phyloP scores from a whole-genome alignment of 1,140 invertebrate species.

The Potamilus streckersoni region DNA sequence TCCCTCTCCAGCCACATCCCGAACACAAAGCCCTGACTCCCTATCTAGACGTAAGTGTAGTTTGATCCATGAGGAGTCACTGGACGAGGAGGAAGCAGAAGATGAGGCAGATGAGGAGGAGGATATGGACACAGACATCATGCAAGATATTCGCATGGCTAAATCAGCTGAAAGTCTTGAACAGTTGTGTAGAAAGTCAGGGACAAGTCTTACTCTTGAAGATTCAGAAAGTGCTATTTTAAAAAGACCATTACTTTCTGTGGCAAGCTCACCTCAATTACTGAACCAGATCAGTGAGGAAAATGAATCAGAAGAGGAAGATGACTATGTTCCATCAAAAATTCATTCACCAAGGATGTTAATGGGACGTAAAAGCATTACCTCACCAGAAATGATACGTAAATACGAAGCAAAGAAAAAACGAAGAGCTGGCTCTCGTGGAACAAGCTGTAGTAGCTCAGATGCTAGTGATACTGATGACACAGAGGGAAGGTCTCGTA shows the following conservation, averaged over 20 bases:
- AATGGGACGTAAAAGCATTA: conserved; percentile 40
- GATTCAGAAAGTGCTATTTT: conserved; percentile 26
- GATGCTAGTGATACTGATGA: conserved; percentile 90
- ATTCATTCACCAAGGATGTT: conserved; percentile 40
- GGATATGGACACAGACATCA: conserved; percentile 36
- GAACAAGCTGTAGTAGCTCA: conserved; percentile 88
- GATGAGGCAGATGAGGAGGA: conserved; percentile 47
- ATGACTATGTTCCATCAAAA: conserved; percentile 55
- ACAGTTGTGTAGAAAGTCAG: conserved; percentile 28
- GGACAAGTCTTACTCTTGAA: not conserved
- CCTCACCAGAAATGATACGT: conserved; percentile 67
- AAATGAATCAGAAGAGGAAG: conserved; percentile 69
- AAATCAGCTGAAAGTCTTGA: conserved; percentile 57
- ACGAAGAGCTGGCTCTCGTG: conserved; percentile 80
- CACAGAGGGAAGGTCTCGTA: conserved; percentile 83
- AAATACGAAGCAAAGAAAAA: conserved; percentile 74
- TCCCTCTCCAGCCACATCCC: conserved; percentile 40
- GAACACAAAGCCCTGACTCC: conserved; percentile 20
- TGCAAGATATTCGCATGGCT: conserved; percentile 39
- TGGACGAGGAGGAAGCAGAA: conserved; percentile 53
- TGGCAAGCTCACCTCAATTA: conserved; percentile 74
- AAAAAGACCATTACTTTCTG: conserved; percentile 68
- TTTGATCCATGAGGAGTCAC: conserved; percentile 60
- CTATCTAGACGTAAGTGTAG: conserved; percentile 49
- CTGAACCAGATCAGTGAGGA: conserved; percentile 82